A percentile compares a stretch with the other conserved stretches of the same genome.
These are phyloP conservation scores for Pomacea canaliculata DNA, from an alignment of 2,888 invertebrate species.

Conservation along the genomic window DNA sequence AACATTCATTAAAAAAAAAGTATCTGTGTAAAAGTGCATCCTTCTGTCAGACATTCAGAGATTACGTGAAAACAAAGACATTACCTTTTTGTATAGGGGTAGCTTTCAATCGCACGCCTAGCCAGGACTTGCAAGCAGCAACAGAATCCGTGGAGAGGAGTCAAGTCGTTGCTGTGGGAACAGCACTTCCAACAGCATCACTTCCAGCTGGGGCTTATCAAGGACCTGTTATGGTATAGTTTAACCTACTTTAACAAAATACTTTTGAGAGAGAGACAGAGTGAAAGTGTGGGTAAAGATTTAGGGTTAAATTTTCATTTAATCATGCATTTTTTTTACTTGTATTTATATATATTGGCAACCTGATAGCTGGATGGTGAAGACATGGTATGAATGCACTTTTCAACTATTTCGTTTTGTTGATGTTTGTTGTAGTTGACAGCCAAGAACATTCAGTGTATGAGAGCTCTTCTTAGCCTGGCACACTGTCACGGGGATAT, in stretches of 20 bases:
- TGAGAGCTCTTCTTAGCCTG: slow-evolving; percentile 89
- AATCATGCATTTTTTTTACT: no score
- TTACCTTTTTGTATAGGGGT: not conserved
- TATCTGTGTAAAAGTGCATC: no score
- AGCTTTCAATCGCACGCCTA: slow-evolving; percentile 39
- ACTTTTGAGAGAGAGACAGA: no score
- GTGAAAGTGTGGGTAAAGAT: no score
- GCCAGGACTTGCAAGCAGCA: slow-evolving; percentile 48
- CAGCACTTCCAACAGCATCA: slow-evolving; percentile 85
- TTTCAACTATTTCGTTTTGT: no score
- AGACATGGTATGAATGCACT: no score
- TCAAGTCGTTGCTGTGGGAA: slow-evolving; percentile 97
- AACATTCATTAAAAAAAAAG: no score
- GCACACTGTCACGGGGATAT: slow-evolving; percentile 93
- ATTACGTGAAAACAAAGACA: not conserved
- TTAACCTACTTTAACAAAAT: no score
- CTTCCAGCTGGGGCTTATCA: slow-evolving; percentile 79
- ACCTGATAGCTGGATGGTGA: no score
- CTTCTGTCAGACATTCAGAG: no score
- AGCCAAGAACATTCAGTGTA: slow-evolving; percentile 96
- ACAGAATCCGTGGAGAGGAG: slow-evolving; percentile 74
- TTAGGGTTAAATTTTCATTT: no score
- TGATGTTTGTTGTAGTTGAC: slow-evolving; percentile 76
- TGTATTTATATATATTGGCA: no score
- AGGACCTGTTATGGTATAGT: slow-evolving; percentile 84